Conservation (phyloP, 2,888 invertebrate species). For the Candidula unifasciata region DNA sequence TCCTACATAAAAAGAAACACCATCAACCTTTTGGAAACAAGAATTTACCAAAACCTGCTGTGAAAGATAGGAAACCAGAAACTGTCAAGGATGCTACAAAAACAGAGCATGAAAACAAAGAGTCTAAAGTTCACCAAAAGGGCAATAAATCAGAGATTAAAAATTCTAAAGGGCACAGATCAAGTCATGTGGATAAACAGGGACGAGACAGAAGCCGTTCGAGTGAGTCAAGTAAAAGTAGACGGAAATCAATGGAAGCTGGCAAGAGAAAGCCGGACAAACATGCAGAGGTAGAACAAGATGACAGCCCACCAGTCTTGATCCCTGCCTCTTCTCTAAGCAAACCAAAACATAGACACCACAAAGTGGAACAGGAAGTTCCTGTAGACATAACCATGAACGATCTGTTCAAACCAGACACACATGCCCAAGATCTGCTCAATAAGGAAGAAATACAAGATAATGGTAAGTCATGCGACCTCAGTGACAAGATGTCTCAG, state of each 20-base stretch:
- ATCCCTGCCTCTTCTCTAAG: background rate
- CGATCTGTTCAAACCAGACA: constrained; percentile 72
- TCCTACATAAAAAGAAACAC: constrained; percentile 43
- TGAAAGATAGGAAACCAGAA: constrained; percentile 27
- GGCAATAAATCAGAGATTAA: constrained; percentile 25
- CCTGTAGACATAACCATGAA: constrained; percentile 65
- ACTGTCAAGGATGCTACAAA: constrained; percentile 14
- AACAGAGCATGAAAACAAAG: background rate
- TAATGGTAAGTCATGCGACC: constrained; percentile 81
- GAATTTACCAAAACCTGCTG: constrained; percentile 19
- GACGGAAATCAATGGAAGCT: constrained; percentile 36
- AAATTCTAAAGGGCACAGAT: constrained; percentile 11
- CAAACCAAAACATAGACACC: constrained; percentile 59
- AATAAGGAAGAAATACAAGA: constrained; percentile 50
- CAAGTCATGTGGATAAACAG: constrained; percentile 11
- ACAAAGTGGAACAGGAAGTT: constrained; percentile 62
- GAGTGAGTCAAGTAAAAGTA: constrained; percentile 17
- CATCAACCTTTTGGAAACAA: constrained; percentile 51
- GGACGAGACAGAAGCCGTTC: constrained; percentile 26
- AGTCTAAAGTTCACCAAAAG: background rate
- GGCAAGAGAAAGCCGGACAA: background rate
- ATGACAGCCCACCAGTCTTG: constrained; percentile 30
- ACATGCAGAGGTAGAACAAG: background rate
- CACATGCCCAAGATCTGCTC: constrained; percentile 49
- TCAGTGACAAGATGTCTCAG: constrained; percentile 9